Percentiles rank a stretch among this genome's conserved stretches.
phyloP scores from a whole-genome alignment of 2,888 invertebrate species.

The Sminthurides aquaticus region DNA sequence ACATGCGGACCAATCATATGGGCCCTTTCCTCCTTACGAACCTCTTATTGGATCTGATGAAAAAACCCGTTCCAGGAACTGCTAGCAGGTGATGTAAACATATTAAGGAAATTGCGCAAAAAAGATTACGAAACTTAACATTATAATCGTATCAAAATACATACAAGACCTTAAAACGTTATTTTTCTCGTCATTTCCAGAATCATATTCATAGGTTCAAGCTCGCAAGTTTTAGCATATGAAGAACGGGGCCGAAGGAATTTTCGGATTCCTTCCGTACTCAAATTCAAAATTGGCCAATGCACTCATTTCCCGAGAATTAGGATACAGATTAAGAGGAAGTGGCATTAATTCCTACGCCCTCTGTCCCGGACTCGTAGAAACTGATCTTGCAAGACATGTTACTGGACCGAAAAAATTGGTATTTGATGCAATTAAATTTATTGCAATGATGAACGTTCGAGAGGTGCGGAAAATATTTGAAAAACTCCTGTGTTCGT shows the following conservation, averaged over 20 bases:
- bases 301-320: slow-evolving; percentile 43
- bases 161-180: background rate
- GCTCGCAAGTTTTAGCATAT: slow-evolving; percentile 42
- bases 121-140: no score
- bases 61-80: background rate
- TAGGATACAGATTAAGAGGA: slow-evolving; percentile 36
- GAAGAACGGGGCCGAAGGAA: slow-evolving; percentile 22
- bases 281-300: slow-evolving; percentile 45
- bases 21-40: background rate
- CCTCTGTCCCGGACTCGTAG: slow-evolving; percentile 38
- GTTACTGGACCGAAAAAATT: background rate
- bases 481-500: background rate
- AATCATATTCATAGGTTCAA: slow-evolving; percentile 44
- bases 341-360: slow-evolving; percentile 29
- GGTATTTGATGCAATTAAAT: background rate
- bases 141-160: no score
- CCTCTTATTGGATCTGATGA: background rate
- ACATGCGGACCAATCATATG: background rate
- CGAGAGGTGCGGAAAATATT: background rate
- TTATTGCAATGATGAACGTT: background rate
- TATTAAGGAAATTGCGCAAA: no score
- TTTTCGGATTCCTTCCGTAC: slow-evolving; percentile 40
- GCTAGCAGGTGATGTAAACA: background rate
- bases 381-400: slow-evolving; percentile 19
- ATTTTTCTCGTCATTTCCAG: slow-evolving; percentile 27